A percentile compares a stretch with the other conserved stretches of the same genome.
phyloP scores from a whole-genome alignment of 1,140 invertebrate genomes.

The Meloidogyne exigua region DNA sequence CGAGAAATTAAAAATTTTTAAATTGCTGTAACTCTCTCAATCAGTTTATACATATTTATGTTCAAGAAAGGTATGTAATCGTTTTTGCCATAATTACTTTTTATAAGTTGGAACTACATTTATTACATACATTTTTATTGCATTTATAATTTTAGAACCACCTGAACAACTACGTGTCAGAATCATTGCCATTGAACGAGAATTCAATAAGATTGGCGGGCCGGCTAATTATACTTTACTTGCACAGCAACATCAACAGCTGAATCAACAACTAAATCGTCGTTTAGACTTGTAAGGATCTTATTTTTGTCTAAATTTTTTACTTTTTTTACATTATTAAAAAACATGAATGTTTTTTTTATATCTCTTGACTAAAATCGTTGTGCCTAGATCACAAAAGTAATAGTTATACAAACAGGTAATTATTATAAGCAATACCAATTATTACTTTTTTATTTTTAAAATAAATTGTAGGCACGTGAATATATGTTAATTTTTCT shows the following conservation, averaged over 20 bases:
- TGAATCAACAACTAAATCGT: constrained; percentile 6
- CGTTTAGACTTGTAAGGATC: constrained; percentile 1
- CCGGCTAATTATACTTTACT: constrained; percentile 13
- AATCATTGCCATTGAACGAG: constrained; percentile 3
- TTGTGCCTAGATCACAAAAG: not conserved
- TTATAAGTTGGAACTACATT: too few relatives aligned
- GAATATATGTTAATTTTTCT: constrained; percentile 1
- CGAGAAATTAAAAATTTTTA: not conserved
- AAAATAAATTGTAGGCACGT: not conserved
- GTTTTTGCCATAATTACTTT: too few relatives aligned
- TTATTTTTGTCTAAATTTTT: constrained; percentile 4
- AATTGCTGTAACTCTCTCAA: too few relatives aligned
- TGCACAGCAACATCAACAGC: constrained; percentile 12
- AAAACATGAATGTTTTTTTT: not conserved
- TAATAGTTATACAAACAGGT: not conserved
- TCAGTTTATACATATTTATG: too few relatives aligned
- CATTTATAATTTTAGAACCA: constrained; percentile 16
- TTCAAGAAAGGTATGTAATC: too few relatives aligned
- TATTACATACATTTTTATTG: too few relatives aligned
- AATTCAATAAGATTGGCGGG: constrained; percentile 23
- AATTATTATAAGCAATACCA: not conserved
- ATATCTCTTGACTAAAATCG: not conserved
- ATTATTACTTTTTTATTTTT: not conserved
- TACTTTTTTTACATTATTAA: too few relatives aligned
- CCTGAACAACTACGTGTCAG: constrained; percentile 7